A percentile compares a stretch with the other conserved stretches of the same genome.
phyloP scores from a whole-genome alignment of 2,888 invertebrate species.

The Sinopyrophorus schimmeli region DNA sequence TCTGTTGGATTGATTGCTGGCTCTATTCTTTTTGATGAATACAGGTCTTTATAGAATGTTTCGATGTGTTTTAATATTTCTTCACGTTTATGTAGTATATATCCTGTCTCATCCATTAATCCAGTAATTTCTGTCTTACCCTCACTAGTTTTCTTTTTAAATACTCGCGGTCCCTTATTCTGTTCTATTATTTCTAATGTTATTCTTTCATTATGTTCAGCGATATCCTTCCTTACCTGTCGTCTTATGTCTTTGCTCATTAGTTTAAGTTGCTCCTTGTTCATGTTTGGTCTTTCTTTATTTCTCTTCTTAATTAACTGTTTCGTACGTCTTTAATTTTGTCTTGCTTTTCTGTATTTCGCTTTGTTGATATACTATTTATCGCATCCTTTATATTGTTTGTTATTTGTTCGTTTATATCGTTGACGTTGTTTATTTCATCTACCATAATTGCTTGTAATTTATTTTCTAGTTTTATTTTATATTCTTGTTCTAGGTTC shows the following conservation, averaged over 20 bases:
- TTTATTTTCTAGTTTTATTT: no score
- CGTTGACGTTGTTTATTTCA: no score
- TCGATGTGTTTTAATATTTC: not conserved
- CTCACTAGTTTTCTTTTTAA: not conserved
- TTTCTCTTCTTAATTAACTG: no score
- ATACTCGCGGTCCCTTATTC: not conserved
- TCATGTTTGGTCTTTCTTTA: not conserved
- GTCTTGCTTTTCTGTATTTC: no score
- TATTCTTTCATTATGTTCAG: not conserved
- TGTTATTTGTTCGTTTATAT: not conserved
- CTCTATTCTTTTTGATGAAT: not conserved
- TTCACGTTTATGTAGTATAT: not conserved
- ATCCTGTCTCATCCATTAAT: not conserved
- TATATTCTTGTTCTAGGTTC: not conserved
- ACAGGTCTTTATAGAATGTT: no score
- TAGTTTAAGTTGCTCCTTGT: not conserved
- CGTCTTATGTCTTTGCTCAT: constrained; percentile 3
- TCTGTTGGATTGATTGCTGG: not conserved
- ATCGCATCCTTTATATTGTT: not conserved
- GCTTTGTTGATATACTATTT: not conserved
- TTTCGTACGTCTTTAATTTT: no score
- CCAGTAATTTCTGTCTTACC: not conserved
- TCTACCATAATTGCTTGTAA: no score
- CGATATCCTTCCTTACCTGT: not conserved
- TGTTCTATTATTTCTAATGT: not conserved